Evolutionary conservation across 2,113 vertebrate genomes (phyloP).

Genomic region (Rhinolophus sinicus): DNA sequence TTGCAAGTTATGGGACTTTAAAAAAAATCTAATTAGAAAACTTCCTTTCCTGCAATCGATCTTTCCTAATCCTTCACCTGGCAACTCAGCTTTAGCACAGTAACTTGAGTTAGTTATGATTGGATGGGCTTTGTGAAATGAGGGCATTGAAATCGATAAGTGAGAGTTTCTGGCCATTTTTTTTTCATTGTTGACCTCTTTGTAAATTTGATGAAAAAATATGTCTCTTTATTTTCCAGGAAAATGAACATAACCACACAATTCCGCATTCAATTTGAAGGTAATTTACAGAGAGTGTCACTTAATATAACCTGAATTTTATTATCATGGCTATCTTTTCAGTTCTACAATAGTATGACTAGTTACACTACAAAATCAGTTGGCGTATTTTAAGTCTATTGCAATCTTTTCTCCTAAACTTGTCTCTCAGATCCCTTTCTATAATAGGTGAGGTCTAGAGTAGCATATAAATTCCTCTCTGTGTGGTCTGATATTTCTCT

Average conservation of each 20-base stretch:
- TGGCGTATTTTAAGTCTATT: background rate
- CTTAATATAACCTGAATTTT: constrained; percentile 38
- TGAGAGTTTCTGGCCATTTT: background rate
- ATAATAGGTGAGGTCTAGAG: background rate
- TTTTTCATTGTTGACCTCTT: constrained; percentile 8
- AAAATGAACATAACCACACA: constrained; percentile 19
- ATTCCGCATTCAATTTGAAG: constrained; percentile 33
- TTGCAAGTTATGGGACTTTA: background rate
- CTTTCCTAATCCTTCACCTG: constrained; percentile 18
- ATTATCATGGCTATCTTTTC: background rate
- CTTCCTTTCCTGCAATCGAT: background rate
- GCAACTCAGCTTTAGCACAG: background rate
- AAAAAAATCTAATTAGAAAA: constrained; percentile 32
- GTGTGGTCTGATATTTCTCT: background rate
- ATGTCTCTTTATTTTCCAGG: constrained; percentile 17
- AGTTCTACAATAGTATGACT: background rate
- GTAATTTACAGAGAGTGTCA: background rate
- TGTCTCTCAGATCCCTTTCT: background rate
- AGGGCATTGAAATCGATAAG: constrained; percentile 36
- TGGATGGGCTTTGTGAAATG: constrained; percentile 22
- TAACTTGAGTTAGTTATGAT: background rate
- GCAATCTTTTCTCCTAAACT: background rate
- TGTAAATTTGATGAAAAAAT: constrained; percentile 54
- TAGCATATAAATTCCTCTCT: background rate
- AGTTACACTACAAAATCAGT: background rate